These are phyloP conservation scores for Anniella stebbinsi DNA, from an alignment of 2,797 vertebrate species.

Conservation along the genomic window DNA sequence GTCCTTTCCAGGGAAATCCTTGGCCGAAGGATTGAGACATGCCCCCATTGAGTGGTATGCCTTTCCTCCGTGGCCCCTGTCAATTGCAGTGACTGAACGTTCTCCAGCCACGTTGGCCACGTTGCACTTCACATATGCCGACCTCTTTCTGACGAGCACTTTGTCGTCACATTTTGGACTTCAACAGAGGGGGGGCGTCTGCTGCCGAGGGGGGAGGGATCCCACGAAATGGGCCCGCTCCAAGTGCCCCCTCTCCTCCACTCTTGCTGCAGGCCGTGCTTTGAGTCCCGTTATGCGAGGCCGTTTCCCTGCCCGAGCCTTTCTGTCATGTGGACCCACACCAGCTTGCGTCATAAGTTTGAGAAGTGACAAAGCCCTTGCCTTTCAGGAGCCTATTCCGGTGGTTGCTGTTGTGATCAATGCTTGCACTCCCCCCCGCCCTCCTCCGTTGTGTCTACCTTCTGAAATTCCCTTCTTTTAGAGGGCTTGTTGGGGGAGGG, in stretches of 20 bases:
- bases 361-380: background rate
- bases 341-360: background rate
- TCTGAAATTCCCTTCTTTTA: constrained; percentile 47
- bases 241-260: background rate
- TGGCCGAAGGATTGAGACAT: background rate
- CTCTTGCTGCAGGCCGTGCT: background rate
- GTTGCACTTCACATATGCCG: background rate
- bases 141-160: constrained; percentile 44
- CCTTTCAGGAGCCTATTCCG: background rate
- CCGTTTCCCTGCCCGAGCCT: background rate
- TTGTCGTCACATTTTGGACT: constrained; percentile 36
- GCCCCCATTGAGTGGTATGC: background rate
- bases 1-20: constrained; percentile 22
- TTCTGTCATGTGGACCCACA: background rate
- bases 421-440: constrained; percentile 15
- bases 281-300: background rate
- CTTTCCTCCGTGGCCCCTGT: constrained; percentile 39
- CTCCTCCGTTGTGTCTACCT: constrained; percentile 5
- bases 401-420: background rate
- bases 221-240: background rate
- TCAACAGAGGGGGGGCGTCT: background rate
- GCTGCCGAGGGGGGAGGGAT: background rate
- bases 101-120: background rate
- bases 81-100: constrained; percentile 28
- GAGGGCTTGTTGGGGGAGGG: background rate